Conservation (phyloP, 2,888 invertebrate species). For the Metellina segmentata region DNA sequence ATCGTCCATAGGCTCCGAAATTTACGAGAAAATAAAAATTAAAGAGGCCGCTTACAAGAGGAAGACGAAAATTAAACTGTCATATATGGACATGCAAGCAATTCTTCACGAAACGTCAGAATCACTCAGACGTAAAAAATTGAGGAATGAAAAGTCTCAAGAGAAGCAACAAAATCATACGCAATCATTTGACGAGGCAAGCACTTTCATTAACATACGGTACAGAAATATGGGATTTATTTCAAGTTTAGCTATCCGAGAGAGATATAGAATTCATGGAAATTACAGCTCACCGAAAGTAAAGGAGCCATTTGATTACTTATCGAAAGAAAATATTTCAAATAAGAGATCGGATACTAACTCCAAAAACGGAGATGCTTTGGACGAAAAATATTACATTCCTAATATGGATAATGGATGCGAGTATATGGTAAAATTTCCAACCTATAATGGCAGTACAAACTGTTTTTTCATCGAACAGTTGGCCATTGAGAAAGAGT, state of each 20-base stretch:
- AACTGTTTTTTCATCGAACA: slow-evolving; percentile 64
- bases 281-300: slow-evolving; percentile 41
- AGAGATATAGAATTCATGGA: slow-evolving; percentile 31
- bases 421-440: slow-evolving; percentile 7
- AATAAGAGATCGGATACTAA: not conserved
- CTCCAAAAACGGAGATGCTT: not conserved
- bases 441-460: slow-evolving; percentile 27
- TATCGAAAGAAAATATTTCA: not conserved
- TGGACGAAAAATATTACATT: slow-evolving; percentile 3
- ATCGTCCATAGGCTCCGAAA: slow-evolving; percentile 47
- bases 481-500: slow-evolving; percentile 66
- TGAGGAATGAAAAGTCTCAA: not conserved
- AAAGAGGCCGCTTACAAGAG: slow-evolving; percentile 18
- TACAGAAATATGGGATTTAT: slow-evolving; percentile 73
- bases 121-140: slow-evolving; percentile 7
- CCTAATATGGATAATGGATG: not conserved
- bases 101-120: slow-evolving; percentile 17
- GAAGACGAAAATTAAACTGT: slow-evolving; percentile 34
- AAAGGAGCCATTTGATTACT: slow-evolving; percentile 50
- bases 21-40: slow-evolving; percentile 44
- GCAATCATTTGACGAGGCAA: not conserved
- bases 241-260: slow-evolving; percentile 50
- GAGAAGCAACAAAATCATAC: not conserved
- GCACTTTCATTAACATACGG: slow-evolving; percentile 24
- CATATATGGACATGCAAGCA: slow-evolving; percentile 59